Evolutionary conservation across 2,797 vertebrate genomes (phyloP), one percentile per base, ranked within the genome.

Genomic region (Darevskia nairensis): DNA sequence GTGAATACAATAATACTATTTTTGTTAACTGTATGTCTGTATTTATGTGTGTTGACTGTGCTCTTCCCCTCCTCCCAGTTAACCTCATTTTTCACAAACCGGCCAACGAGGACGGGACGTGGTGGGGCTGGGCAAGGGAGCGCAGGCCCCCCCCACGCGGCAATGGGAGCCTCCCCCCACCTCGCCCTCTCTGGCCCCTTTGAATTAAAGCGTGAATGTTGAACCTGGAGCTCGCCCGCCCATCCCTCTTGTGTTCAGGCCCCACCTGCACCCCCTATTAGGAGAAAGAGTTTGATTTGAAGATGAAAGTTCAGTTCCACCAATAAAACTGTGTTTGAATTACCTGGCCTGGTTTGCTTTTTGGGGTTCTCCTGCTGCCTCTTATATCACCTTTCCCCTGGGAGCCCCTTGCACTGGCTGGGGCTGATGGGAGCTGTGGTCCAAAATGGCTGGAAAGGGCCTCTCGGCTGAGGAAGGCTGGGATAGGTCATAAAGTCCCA

Each of bases 1-100:
- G 97, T 97, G 97, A 96, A 97, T 94, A 97, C 95, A 95, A 96
- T 96, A 93, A 97, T 96, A 96, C 96, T 97, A 97, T 97, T 97
- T 97, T 97, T 97, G 97, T 97, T 97, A 97, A 97, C 96, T 91
- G 96, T 97, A 89, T 93, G 96, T 97, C 96, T 89, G 94, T 97
- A 97, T 97, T 97, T 97, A 97, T 97, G 96, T 97, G 94, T 96
- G 96, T 90, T 92, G 89, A 86, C 94, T 88, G 82, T 91, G 93
- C 93, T 92, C 77, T 89, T 80, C 81, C 94, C 92, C 92, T 92
- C 90, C 77, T 46, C 87, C 82, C 21, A 13, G 41, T 64, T 84
- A 74, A 46, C 13, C 44, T 46, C n/a, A n/a, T n/a, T 41, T 59
- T 72, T n/a, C 71, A 29, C 7, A 27, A 66, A 66, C 80, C 86